Evolutionary conservation across 2,113 vertebrate genomes (phyloP), one percentile per base, ranked within the genome.

Genomic region (Notarius lentiginosus): DNA sequence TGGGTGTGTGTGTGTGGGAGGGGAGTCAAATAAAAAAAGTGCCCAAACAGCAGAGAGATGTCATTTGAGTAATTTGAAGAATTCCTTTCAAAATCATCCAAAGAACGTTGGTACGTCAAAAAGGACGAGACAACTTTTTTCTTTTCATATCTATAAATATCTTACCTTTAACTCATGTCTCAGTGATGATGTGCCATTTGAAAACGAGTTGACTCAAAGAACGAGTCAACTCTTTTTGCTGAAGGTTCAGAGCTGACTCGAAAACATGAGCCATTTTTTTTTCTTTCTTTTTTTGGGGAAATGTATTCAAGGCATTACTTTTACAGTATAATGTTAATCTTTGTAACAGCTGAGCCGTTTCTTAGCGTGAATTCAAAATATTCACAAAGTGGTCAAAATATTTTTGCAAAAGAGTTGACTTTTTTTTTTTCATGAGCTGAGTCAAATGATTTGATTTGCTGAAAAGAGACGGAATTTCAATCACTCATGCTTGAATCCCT

Each of bases 21-120:
- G 55, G 18, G 49, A 20, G 15, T 73, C 11, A 14, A 68, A 15
- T 68, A 8, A 41, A 72, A 66, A 68, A 68, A 30, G 4, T 15
- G 1, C 14, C 12, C 27, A 0, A 5, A 66, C 5, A 14, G 10
- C 1, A 14, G 4, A 14, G n/a, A 2, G 12, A 10, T 3, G 4
- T 24, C 7, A 27, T 68, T 68, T 68, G 30, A 68, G 12, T 6
- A 14, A 14, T 68, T n/a, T 14, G 3, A 63, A 63, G 22, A 63
- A n/a, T 63, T 11, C 10, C 22, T 63, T 63, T 63, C 9, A 24
- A 68, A 30, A 68, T 68, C 11, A 27, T 15, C 1, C n/a, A 68
- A 17, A 58, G 15, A 58, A 17, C 15, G 14, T 58, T 17, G 5
- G 15, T 58, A 58, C 4, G 17, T 58, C 56, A 58, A 17, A 58